Conservation (phyloP, 2,797 vertebrate species). For the Rhinella marina region DNA sequence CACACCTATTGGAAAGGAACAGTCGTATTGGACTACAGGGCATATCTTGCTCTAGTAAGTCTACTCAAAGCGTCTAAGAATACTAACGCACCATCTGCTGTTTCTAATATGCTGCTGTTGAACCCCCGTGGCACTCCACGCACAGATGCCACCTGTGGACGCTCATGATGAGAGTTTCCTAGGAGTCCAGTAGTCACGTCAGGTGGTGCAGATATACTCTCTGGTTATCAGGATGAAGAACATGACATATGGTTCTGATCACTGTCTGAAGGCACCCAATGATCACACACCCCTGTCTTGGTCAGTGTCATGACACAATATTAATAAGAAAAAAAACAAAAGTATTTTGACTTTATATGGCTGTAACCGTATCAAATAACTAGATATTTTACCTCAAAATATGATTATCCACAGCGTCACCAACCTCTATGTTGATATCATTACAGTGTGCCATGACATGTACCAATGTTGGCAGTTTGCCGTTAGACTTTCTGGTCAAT, state of each 20-base stretch:
- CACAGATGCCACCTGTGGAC: constrained; percentile 83
- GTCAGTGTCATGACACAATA: constrained; percentile 37
- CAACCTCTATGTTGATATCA: neutral
- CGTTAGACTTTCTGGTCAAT: neutral
- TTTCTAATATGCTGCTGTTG: constrained; percentile 85
- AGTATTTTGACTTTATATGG: neutral
- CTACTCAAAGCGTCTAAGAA: constrained; percentile 5
- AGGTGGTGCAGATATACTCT: constrained; percentile 80
- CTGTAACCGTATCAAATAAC: too few relatives aligned
- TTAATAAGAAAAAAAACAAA: neutral
- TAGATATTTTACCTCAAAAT: neutral
- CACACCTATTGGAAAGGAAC: constrained; percentile 79
- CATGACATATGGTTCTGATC: constrained; percentile 57
- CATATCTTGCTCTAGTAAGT: neutral
- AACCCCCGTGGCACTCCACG: constrained; percentile 83
- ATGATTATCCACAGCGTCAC: neutral
- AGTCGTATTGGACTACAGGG: neutral
- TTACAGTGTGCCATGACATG: constrained; percentile 30
- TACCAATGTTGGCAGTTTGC: neutral
- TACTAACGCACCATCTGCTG: constrained; percentile 88
- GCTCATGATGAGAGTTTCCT: constrained; percentile 79
- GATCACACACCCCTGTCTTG: constrained; percentile 4
- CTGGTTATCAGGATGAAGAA: constrained; percentile 81
- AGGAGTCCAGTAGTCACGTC: constrained; percentile 90
- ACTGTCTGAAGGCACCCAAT: constrained; percentile 41